These are phyloP conservation scores for Cephalophus harveyi DNA, from an alignment of 2,113 vertebrate species.

Conservation along the genomic window DNA sequence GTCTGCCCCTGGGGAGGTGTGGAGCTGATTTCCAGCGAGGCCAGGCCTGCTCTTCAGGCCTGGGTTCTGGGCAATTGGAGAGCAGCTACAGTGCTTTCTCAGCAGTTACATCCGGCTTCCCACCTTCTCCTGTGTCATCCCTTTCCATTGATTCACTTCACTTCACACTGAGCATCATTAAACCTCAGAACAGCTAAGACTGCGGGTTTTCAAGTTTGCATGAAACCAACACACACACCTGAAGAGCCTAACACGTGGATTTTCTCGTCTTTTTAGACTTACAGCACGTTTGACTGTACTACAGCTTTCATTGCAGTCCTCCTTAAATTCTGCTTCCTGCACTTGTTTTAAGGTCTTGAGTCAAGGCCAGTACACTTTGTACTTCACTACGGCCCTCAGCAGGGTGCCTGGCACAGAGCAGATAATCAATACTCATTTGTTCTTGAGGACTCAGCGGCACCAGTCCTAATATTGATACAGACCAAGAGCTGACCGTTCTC, in stretches of 20 bases:
- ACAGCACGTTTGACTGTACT: accelerated
- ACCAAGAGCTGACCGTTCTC: background rate
- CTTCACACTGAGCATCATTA: background rate
- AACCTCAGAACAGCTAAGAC: background rate
- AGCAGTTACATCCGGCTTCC: background rate
- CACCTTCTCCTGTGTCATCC: background rate
- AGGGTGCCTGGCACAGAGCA: background rate
- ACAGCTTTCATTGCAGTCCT: background rate
- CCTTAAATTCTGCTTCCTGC: background rate
- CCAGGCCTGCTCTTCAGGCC: background rate
- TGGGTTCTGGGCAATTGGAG: accelerated
- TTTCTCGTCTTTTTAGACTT: background rate
- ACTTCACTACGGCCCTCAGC: background rate
- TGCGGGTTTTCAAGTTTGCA: background rate
- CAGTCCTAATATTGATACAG: background rate
- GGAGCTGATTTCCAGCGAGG: background rate
- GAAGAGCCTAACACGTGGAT: background rate
- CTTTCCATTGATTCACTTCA: background rate
- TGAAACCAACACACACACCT: background rate
- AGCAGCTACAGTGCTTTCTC: background rate
- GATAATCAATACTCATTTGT: background rate
- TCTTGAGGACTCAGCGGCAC: background rate
- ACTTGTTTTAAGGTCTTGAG: background rate
- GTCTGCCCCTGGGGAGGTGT: background rate
- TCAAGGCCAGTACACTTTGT: background rate